Percentiles rank a stretch among this genome's conserved stretches.
These are phyloP conservation scores for Galaxea fascicularis DNA, from an alignment of 92 coral and sea anemone species.

Conservation along the genomic window DNA sequence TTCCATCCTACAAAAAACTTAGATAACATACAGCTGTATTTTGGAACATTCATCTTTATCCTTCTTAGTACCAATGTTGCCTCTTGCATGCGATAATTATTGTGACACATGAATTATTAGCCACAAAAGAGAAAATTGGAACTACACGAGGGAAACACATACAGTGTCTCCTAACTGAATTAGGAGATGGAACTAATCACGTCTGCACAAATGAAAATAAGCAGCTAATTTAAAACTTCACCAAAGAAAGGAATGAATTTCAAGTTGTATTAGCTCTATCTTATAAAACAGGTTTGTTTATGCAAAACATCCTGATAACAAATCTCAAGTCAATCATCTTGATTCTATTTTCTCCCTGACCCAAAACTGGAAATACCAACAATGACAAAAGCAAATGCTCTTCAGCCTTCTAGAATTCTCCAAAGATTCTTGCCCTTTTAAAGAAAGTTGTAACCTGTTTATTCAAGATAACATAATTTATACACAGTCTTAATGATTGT, in stretches of 20 bases:
- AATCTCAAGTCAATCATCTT: constrained; percentile 14
- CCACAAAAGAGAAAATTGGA: not conserved
- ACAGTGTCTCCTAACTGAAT: not conserved
- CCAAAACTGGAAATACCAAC: not conserved
- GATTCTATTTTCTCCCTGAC: not conserved
- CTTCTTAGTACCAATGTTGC: not conserved
- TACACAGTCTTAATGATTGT: not conserved
- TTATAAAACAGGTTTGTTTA: not conserved
- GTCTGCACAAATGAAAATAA: not conserved
- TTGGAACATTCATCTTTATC: not conserved
- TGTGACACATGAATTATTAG: not conserved
- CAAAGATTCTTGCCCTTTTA: not conserved
- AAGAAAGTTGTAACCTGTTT: constrained; percentile 2
- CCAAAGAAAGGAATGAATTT: not conserved
- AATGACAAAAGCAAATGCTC: not conserved
- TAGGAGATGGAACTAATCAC: not conserved
- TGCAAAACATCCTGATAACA: not conserved
- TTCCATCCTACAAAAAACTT: no score
- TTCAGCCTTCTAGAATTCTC: not conserved
- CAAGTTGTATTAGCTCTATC: not conserved
- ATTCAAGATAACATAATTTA: not conserved
- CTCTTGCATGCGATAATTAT: not conserved
- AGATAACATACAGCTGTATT: not conserved
- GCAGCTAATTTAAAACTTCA: not conserved
- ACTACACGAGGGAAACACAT: not conserved